These are phyloP conservation scores for Bombus picipes DNA, from an alignment of 1,140 invertebrate species.

Conservation along the genomic window DNA sequence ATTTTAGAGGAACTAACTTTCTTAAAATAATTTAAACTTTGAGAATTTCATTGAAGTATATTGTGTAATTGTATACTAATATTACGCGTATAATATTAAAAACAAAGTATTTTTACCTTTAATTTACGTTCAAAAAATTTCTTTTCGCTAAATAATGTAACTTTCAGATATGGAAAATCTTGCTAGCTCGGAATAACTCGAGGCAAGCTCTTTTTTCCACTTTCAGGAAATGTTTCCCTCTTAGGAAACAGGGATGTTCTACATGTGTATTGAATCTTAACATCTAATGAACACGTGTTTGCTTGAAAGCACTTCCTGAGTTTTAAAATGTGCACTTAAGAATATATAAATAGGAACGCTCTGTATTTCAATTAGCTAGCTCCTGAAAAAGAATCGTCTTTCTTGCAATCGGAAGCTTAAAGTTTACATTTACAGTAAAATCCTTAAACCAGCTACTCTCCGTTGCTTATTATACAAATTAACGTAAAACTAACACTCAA, in stretches of 20 bases:
- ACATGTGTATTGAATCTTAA: background rate
- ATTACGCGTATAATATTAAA: too few relatives aligned
- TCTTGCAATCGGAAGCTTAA: background rate
- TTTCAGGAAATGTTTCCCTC: background rate
- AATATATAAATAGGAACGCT: background rate
- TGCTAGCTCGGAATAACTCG: background rate
- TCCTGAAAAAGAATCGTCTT: background rate
- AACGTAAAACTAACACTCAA: background rate
- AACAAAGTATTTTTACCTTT: background rate
- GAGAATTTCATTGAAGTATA: too few relatives aligned
- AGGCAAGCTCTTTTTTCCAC: background rate
- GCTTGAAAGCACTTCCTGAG: background rate
- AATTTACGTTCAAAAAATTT: background rate
- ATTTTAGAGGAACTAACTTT: too few relatives aligned
- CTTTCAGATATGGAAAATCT: background rate
- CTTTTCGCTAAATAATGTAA: background rate
- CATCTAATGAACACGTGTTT: background rate
- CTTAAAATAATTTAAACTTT: too few relatives aligned
- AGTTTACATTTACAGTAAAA: background rate
- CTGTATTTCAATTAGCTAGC: background rate
- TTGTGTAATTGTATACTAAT: too few relatives aligned
- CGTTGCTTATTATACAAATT: background rate
- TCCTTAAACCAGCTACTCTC: background rate
- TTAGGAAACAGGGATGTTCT: background rate
- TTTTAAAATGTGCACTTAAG: background rate